Evolutionary conservation across 2,888 invertebrate genomes (phyloP), one percentile per base, ranked within the genome.

Genomic region (Cloeon dipterum): DNA sequence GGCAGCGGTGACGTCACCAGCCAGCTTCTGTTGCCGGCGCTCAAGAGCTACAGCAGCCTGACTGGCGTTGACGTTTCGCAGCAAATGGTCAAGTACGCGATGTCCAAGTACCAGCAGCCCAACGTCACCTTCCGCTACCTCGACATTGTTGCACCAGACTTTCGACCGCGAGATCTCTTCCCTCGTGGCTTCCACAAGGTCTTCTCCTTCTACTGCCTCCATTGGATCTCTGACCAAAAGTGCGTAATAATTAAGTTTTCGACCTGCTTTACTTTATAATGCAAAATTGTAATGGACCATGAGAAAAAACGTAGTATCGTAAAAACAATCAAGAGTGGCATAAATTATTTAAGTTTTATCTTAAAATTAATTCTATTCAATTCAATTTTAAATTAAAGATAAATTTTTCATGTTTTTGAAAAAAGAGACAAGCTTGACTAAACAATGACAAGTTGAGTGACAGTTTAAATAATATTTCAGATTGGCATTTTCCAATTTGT

Each of bases 141-240:
- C 39, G 72, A 81, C 47, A 70, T 81, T 29, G 54, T 57, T 33
- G 54, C 63, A 1, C 52, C 58, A 0, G 50, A 58, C 18, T 42
- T 71, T 35, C 39, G 29, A 29, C 29, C 29, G 7, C 29, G 43
- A 2, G 39, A 40, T 17, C 21, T 42, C 7, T 46, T 45, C 21
- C 46, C 47, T 2, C 41, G 41, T 13, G 46, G 54, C 20, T 81
- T 74, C 47, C 65, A 73, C 48, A 74, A 78, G 48, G 64, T 68
- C 1, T 68, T 77, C 37, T 81, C 81, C 0, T 79, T 81, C 50
- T 79, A 78, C 51, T 70, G 77, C 42, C 57, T 83, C 3, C 79
- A 82, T 48, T 82, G 82, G 82, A 68, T 81, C 21, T 66, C 66
- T 44, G 65, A 78, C 49, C 72, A 74, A 52, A 34, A 38, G 38